These are phyloP conservation scores for Drosophila percnosoma DNA, from an alignment of 2,888 invertebrate species.

Conservation along the genomic window DNA sequence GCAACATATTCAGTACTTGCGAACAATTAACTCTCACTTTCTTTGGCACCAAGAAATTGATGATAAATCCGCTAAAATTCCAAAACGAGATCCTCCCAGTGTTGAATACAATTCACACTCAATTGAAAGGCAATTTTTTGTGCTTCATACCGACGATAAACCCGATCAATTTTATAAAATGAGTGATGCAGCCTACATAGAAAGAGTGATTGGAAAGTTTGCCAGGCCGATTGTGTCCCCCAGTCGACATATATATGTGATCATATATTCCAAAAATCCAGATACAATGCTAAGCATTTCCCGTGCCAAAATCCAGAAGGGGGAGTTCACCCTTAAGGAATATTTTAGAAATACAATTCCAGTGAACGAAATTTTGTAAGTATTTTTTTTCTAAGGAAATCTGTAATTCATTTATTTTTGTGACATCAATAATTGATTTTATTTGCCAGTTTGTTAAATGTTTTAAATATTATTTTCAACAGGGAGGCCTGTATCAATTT, in stretches of 20 bases:
- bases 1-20: slow-evolving; percentile 36
- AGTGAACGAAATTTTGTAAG: slow-evolving; percentile 56
- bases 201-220: slow-evolving; percentile 55
- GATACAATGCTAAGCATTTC: slow-evolving; percentile 51
- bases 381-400: slow-evolving; percentile 8
- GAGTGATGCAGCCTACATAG: slow-evolving; percentile 19
- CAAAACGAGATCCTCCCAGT: background rate
- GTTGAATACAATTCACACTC: slow-evolving; percentile 2
- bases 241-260: slow-evolving; percentile 45
- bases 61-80: background rate
- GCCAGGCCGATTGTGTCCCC: slow-evolving; percentile 44
- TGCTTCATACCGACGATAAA: slow-evolving; percentile 35
- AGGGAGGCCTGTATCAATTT: slow-evolving; percentile 46
- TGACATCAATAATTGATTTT: background rate
- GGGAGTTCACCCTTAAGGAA: slow-evolving; percentile 49
- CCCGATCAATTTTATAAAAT: slow-evolving; percentile 40
- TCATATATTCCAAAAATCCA: slow-evolving; percentile 56
- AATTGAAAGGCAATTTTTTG: slow-evolving; percentile 56
- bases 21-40: slow-evolving; percentile 50
- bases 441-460: background rate
- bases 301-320: slow-evolving; percentile 32
- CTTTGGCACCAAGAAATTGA: slow-evolving; percentile 22
- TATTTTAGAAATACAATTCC: slow-evolving; percentile 57
- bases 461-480: slow-evolving; percentile 1
- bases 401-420: background rate